Conservation (phyloP, 2,113 vertebrate species). For the Alectura lathami region DNA sequence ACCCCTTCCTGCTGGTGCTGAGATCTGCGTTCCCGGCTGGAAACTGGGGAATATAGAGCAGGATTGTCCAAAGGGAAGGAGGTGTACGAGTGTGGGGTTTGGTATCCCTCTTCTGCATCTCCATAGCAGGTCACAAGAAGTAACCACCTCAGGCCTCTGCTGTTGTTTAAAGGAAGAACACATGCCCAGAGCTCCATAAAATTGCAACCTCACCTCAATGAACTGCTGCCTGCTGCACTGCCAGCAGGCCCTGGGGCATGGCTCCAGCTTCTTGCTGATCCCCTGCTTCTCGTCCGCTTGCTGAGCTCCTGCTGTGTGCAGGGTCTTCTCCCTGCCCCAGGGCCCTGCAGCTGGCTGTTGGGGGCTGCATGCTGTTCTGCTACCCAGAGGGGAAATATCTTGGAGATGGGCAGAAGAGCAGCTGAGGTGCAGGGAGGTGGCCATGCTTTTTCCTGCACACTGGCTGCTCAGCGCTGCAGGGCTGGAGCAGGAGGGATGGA, state of each 20-base stretch:
- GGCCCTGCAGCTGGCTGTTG: neutral
- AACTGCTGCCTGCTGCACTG: neutral
- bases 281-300: neutral
- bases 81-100: neutral
- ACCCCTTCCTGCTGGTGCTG: fast-evolving
- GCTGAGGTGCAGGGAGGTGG: neutral
- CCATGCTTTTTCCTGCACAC: neutral
- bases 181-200: neutral
- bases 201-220: neutral
- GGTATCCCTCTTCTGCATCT: neutral
- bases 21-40: neutral
- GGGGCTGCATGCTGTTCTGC: fast-evolving
- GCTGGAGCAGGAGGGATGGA: neutral
- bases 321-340: too few relatives aligned
- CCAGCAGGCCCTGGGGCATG: neutral
- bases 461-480: neutral
- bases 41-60: neutral
- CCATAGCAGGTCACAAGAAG: too few relatives aligned
- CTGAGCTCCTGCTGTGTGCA: too few relatives aligned
- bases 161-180: neutral
- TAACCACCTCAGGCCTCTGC: neutral
- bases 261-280: conserved; percentile 5
- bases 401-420: fast-evolving
- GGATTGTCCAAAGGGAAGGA: neutral
- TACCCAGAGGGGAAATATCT: neutral